A percentile compares a stretch with the other conserved stretches of the same genome.
Evolutionary conservation across 2,888 invertebrate species (phyloP).

Genomic region (Periphyllus acericola): DNA sequence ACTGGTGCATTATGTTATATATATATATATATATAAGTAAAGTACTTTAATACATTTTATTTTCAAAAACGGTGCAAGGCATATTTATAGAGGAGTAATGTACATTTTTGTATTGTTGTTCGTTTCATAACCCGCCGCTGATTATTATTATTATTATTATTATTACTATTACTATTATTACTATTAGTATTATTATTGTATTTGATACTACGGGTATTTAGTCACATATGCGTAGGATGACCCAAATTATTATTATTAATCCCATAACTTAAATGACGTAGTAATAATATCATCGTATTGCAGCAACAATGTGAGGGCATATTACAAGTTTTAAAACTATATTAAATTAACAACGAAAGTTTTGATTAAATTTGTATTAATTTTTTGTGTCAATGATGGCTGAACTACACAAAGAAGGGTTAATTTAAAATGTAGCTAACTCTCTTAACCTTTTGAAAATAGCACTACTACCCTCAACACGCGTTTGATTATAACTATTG

Average conservation of each 20-base stretch:
- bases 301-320: neutral
- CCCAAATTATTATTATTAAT: constrained; percentile 11
- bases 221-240: neutral
- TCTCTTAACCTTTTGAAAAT: neutral
- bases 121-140: neutral
- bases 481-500: neutral
- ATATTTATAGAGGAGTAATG: neutral
- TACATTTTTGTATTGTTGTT: neutral
- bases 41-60: neutral
- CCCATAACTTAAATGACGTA: neutral
- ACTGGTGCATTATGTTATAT: neutral
- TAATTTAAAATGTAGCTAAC: neutral
- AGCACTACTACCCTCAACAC: no score
- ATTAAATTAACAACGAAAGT: neutral
- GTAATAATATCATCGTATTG: neutral
- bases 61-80: neutral
- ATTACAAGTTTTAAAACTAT: constrained; percentile 2
- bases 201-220: neutral
- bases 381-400: constrained; percentile 3
- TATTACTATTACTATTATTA: no score
- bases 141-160: neutral
- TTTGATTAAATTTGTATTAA: constrained; percentile 17
- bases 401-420: neutral
- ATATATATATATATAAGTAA: neutral
- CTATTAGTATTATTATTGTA: neutral